Percentiles rank a stretch among this genome's conserved stretches.
Evolutionary conservation across 2,113 vertebrate genomes (phyloP).

Genomic region (Seriola rivoliana): DNA sequence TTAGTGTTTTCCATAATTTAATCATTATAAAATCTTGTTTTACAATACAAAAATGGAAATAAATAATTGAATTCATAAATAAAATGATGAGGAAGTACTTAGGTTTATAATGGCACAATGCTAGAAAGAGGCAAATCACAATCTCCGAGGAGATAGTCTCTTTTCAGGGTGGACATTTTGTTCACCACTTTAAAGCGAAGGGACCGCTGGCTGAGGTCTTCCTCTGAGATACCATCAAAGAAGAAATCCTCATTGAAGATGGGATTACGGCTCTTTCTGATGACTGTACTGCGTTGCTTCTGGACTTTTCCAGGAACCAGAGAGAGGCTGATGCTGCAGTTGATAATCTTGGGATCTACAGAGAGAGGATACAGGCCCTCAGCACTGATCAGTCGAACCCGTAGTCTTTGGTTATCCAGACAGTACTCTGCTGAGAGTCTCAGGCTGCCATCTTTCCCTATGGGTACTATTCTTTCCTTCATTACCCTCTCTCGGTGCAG

Average conservation of each 20-base stretch:
- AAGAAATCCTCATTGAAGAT: slow-evolving; percentile 95
- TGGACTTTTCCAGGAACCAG: slow-evolving; percentile 88
- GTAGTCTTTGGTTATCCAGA: slow-evolving; percentile 85
- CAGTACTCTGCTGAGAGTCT: slow-evolving; percentile 89
- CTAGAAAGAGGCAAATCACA: slow-evolving; percentile 83
- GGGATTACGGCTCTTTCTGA: slow-evolving; percentile 91
- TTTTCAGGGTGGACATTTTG: slow-evolving; percentile 88
- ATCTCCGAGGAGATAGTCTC: slow-evolving; percentile 84
- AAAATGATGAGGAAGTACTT: slow-evolving; percentile 19
- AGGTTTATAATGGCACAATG: slow-evolving; percentile 72
- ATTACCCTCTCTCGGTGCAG: slow-evolving; percentile 82
- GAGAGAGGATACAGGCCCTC: slow-evolving; percentile 86
- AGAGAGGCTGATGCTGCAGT: slow-evolving; percentile 89
- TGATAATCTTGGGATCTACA: slow-evolving; percentile 86
- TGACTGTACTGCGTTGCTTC: slow-evolving; percentile 90
- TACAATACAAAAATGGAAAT: slow-evolving; percentile 74
- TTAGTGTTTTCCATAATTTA: slow-evolving; percentile 67
- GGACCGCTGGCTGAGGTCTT: slow-evolving; percentile 83
- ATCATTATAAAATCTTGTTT: slow-evolving; percentile 71
- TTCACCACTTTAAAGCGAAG: slow-evolving; percentile 90
- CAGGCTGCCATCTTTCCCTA: slow-evolving; percentile 86
- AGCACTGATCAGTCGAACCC: slow-evolving; percentile 88
- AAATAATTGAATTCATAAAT: slow-evolving; percentile 74
- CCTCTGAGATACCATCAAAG: slow-evolving; percentile 87
- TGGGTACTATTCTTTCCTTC: slow-evolving; percentile 85